phyloP scores from a whole-genome alignment of 1,140 invertebrate genomes.

The Manduca sexta region DNA sequence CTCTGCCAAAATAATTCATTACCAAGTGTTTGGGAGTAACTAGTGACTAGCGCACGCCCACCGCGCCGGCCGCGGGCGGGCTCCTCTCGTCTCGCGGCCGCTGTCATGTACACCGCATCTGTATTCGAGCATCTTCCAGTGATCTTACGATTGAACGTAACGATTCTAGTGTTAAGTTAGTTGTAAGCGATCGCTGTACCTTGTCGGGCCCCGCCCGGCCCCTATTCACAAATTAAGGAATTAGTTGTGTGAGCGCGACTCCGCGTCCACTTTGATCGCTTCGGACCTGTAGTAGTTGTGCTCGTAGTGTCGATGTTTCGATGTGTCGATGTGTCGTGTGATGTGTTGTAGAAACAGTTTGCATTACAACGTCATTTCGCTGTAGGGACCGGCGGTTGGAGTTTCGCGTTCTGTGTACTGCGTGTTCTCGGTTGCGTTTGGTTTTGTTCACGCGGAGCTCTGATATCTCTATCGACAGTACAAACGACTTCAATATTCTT shows the following conservation, averaged over 20 bases:
- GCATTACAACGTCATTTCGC: conserved; percentile 34
- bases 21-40: conserved; percentile 34
- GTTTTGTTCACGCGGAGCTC: conserved; percentile 19
- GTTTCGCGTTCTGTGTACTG: conserved; percentile 39
- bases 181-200: conserved; percentile 64
- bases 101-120: conserved; percentile 34
- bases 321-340: conserved; percentile 64
- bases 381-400: conserved; percentile 41
- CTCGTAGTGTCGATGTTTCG: conserved; percentile 61
- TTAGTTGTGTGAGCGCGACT: conserved; percentile 40
- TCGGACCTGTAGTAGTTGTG: conserved; percentile 55
- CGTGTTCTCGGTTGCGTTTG: conserved; percentile 46
- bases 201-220: conserved; percentile 51
- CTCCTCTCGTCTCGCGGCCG: conserved; percentile 22
- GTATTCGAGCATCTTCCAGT: conserved; percentile 69
- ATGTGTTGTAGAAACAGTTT: conserved; percentile 61
- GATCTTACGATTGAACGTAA: conserved; percentile 61
- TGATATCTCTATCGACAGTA: conserved; percentile 17
- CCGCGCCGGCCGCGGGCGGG: too few relatives aligned
- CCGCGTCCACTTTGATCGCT: conserved; percentile 49
- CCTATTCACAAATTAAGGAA: conserved; percentile 64
- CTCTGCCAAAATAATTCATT: conserved; percentile 74
- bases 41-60: conserved; percentile 18
- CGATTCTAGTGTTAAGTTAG: conserved; percentile 63
- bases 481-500: conserved; percentile 9